Conservation (phyloP, 2,797 vertebrate species). For the Mergus octosetaceus region DNA sequence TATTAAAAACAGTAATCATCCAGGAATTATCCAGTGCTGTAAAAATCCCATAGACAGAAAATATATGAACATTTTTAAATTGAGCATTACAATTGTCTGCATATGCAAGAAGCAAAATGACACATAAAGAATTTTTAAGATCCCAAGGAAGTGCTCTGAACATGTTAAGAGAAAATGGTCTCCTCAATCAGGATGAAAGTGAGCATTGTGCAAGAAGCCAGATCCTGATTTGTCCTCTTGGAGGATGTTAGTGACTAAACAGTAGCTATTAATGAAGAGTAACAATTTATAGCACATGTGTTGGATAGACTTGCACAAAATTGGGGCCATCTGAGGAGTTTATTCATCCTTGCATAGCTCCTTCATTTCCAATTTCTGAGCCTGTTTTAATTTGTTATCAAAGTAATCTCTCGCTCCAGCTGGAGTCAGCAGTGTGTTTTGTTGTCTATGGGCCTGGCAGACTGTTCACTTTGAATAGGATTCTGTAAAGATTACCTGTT, state of each 20-base stretch:
- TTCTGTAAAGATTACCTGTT: constrained; percentile 80
- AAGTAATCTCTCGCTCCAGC: constrained; percentile 76
- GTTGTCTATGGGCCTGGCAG: constrained; percentile 72
- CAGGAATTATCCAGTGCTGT: constrained; percentile 76
- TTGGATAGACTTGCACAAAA: constrained; percentile 67
- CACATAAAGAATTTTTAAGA: constrained; percentile 80
- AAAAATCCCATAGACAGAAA: constrained; percentile 77
- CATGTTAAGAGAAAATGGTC: constrained; percentile 75
- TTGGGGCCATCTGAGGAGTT: constrained; percentile 50
- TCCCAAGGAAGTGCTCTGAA: constrained; percentile 73
- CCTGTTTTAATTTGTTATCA: constrained; percentile 83
- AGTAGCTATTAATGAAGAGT: constrained; percentile 78
- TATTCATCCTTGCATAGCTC: constrained; percentile 74
- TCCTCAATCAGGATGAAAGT: constrained; percentile 75
- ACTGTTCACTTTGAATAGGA: constrained; percentile 74
- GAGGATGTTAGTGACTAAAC: constrained; percentile 68
- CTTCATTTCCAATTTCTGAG: constrained; percentile 79
- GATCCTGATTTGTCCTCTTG: constrained; percentile 63
- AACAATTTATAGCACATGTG: constrained; percentile 71
- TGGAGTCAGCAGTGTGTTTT: constrained; percentile 75
- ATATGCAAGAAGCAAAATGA: constrained; percentile 74
- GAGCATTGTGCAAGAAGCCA: constrained; percentile 52
- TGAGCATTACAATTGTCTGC: constrained; percentile 75
- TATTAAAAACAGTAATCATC: constrained; percentile 86
- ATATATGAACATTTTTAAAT: constrained; percentile 80